phyloP scores from a whole-genome alignment of 1,140 invertebrate species.

The Heliconius himera region DNA sequence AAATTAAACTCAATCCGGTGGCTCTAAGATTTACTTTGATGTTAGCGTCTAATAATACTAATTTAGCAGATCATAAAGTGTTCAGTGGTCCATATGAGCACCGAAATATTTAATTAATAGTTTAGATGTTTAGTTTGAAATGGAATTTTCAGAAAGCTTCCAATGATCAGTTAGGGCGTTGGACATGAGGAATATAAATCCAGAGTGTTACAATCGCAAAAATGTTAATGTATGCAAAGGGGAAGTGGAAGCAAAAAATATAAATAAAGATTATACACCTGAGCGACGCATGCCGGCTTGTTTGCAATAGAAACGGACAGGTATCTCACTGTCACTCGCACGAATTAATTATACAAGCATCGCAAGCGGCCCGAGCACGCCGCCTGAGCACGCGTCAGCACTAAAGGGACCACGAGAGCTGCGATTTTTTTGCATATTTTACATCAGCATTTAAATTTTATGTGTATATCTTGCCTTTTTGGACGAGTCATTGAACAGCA shows the following conservation, averaged over 20 bases:
- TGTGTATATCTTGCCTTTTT: constrained; percentile 37
- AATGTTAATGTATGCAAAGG: constrained; percentile 79
- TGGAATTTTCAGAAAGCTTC: constrained; percentile 44
- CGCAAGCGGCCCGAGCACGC: constrained; percentile 45
- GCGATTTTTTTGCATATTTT: constrained; percentile 51
- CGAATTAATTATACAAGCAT: constrained; percentile 72
- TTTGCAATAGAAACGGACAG: constrained; percentile 64
- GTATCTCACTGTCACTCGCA: constrained; percentile 62
- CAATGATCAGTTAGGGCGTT: neutral
- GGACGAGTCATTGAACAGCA: constrained; percentile 21
- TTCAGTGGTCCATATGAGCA: constrained; percentile 67
- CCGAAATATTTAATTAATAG: constrained; percentile 5
- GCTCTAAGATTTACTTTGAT: constrained; percentile 47
- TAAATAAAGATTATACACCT: constrained; percentile 80
- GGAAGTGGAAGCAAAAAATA: constrained; percentile 72
- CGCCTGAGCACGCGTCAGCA: constrained; percentile 39
- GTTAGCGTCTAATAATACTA: neutral
- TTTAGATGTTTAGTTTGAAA: constrained; percentile 45
- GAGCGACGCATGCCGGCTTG: constrained; percentile 64
- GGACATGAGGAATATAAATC: neutral
- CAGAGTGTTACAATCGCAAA: constrained; percentile 52
- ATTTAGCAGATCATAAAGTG: constrained; percentile 67
- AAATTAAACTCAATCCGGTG: constrained; percentile 53
- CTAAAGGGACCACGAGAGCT: constrained; percentile 50
- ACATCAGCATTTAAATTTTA: constrained; percentile 57